Base-by-base conservation (phyloP, 2,113 vertebrate species). In the Halichoerus grypus region DNA sequence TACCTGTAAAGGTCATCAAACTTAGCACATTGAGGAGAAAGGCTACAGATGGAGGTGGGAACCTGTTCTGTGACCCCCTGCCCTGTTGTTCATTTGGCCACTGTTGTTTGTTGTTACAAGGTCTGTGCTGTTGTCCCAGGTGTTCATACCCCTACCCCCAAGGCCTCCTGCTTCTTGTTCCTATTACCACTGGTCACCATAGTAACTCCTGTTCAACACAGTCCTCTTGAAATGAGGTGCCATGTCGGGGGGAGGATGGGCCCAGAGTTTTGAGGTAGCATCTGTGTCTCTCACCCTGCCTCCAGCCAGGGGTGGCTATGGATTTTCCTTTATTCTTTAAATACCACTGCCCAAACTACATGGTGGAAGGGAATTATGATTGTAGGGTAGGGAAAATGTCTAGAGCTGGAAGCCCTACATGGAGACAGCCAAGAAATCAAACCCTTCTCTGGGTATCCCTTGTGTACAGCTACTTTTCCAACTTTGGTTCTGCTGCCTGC, bases 311-410 rank as follows among this genome's bases (percentile, higher is more conserved):
- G 1, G 1, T n/a, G 13, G 36, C 67, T 31, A 8, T 39, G 57
- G 22, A 36, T 76, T 88, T 76, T 61, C 26, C 57, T 63, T 88
- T 21, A 1, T 55, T 53, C 28, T 88, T 82, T 88, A 51, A 63
- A n/a, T 71, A 15, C 53, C 26, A 0, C 19, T 16, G 1, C 7
- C 5, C 10, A 26, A 46, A 53, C 7, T n/a, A 9, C 5, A 7
- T 55, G 42, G 85, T 31, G 81, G 61, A 71, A 90, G 33, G 24
- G 6, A 71, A 31, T 57, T 80, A 46, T 16, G 13, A 55, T 46
- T 72, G 16, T 22, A 49, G 28, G 1, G 0, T 22, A 51, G 19
- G 46, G 71, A 57, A 69, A 65, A 31, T 57, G 36, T 42, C 59
- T 61, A 80, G 55, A 72, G 28, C 55, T 31, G 55, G 57, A 91